Conservation (phyloP, 2,797 vertebrate species). For the Emys orbicularis region DNA sequence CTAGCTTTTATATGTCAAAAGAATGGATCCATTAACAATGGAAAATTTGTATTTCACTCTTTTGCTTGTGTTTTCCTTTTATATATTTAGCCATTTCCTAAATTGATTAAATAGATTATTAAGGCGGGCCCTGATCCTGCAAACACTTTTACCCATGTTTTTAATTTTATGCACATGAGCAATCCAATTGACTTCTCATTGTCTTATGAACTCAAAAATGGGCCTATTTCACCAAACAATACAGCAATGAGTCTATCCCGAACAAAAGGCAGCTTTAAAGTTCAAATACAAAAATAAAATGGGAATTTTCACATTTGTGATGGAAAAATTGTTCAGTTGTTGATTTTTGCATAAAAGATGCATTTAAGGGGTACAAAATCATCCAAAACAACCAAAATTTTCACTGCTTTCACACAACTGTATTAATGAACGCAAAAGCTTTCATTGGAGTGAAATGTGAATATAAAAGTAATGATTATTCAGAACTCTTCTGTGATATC, state of each 20-base stretch:
- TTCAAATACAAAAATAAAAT: not conserved
- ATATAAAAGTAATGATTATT: conserved; percentile 68
- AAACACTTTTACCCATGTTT: not conserved
- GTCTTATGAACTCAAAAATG: not conserved
- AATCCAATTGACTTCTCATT: not conserved
- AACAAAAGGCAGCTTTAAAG: not conserved
- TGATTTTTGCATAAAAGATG: not conserved
- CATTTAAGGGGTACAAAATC: not conserved
- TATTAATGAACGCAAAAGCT: conserved; percentile 58
- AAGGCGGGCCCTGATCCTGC: not conserved
- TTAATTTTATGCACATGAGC: not conserved
- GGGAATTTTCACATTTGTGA: not conserved
- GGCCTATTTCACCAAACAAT: not conserved
- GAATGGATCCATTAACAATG: not conserved
- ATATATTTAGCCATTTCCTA: not conserved
- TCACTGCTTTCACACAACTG: conserved; percentile 8
- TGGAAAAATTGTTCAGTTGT: not conserved
- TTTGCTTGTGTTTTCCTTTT: not conserved
- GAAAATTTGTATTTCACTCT: not conserved
- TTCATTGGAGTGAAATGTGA: conserved; percentile 50
- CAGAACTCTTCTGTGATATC: conserved; percentile 71
- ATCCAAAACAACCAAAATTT: not conserved
- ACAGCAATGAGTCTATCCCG: not conserved
- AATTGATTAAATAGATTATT: not conserved
- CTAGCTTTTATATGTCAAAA: not conserved